Conservation (phyloP, 2,888 invertebrate genomes). For the Myopa tessellatipennis region DNA sequence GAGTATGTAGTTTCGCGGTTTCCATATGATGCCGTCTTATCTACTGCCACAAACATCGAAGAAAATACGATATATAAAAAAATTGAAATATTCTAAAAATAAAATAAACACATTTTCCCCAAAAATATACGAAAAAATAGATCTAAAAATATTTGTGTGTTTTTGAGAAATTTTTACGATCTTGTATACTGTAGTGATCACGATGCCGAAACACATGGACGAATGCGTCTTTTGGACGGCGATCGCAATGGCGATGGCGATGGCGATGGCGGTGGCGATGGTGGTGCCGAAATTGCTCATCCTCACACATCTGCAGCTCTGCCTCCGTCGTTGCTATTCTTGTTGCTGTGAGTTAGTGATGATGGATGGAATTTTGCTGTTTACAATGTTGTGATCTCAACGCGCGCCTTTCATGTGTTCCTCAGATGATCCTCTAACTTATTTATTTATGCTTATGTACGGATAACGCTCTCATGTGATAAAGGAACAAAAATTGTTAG, state of each 20-base stretch:
- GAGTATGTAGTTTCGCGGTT: neutral
- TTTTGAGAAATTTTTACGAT: slow-evolving; percentile 30
- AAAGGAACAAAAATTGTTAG: neutral
- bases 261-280: neutral
- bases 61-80: neutral
- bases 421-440: slow-evolving; percentile 22
- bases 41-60: neutral
- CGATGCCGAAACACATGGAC: slow-evolving; percentile 26
- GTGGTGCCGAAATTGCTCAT: slow-evolving; percentile 9
- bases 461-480: neutral
- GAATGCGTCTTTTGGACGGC: neutral
- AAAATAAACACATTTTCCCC: slow-evolving; percentile 19
- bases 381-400: slow-evolving; percentile 32
- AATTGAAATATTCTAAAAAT: slow-evolving; percentile 34
- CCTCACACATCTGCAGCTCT: slow-evolving; percentile 9
- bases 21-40: neutral
- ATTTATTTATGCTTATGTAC: slow-evolving; percentile 3
- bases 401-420: neutral
- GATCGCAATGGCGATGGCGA: neutral
- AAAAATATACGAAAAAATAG: neutral
- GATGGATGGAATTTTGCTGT: slow-evolving; percentile 34
- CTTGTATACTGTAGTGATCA: neutral
- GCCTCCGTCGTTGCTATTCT: neutral
- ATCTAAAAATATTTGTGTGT: slow-evolving; percentile 2
- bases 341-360: slow-evolving; percentile 14